These are phyloP conservation scores for Benitochromis conjunctus DNA, from an alignment of 2,113 vertebrate species.

Conservation along the genomic window DNA sequence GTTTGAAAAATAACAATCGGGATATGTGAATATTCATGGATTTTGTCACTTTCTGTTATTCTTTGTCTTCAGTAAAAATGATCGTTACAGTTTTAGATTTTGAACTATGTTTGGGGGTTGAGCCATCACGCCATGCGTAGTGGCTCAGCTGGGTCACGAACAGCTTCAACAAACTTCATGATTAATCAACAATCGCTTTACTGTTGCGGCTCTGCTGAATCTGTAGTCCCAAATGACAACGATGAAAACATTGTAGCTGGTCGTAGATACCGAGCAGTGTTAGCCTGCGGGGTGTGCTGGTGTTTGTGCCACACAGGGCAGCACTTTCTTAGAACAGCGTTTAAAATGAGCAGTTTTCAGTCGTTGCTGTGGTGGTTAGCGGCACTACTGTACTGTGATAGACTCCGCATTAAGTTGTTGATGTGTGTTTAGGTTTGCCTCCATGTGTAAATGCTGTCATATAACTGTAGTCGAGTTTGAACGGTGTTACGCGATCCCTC, in stretches of 20 bases:
- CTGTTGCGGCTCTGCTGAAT: background rate
- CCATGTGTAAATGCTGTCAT: background rate
- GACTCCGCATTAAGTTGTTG: background rate
- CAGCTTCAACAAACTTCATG: background rate
- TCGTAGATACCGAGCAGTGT: background rate
- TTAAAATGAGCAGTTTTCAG: background rate
- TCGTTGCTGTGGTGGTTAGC: background rate
- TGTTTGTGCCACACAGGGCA: background rate
- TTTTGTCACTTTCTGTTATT: background rate
- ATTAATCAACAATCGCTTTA: background rate
- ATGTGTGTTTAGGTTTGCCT: constrained; percentile 1
- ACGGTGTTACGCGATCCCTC: background rate
- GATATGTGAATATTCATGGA: background rate
- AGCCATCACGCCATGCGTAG: background rate
- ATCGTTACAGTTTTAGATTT: background rate
- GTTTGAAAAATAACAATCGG: background rate
- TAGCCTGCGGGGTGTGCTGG: background rate
- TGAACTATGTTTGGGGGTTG: background rate
- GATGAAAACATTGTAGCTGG: background rate
- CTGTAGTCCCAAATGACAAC: background rate
- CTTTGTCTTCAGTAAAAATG: background rate
- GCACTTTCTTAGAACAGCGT: background rate
- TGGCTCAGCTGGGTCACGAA: background rate
- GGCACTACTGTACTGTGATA: background rate
- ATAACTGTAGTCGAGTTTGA: background rate